Percentiles rank a stretch among this genome's conserved stretches.
phyloP scores from a whole-genome alignment of 2,888 invertebrate species.

The Pachymerium ferrugineum region DNA sequence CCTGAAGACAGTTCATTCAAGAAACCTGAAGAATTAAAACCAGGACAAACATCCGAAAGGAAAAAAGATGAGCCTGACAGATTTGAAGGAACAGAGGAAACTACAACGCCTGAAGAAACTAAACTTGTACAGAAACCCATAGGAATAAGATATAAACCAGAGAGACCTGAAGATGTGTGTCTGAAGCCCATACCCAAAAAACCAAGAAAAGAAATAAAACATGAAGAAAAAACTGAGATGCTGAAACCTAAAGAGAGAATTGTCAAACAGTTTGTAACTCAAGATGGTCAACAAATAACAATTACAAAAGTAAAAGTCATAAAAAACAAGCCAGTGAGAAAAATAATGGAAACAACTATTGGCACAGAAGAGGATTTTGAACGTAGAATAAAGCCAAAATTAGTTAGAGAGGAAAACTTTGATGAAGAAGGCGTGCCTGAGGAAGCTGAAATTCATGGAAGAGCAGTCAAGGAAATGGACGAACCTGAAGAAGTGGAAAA shows the following conservation, averaged over 20 bases:
- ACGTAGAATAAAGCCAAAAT: background rate
- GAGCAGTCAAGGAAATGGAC: background rate
- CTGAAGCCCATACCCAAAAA: too few species aligned
- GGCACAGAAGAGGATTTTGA: constrained; percentile 16
- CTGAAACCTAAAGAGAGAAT: background rate
- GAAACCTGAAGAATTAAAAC: too few species aligned
- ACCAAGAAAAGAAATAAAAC: too few species aligned
- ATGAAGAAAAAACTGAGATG: background rate
- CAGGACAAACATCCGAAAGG: too few species aligned
- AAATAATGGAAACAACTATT: background rate
- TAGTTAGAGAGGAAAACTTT: background rate
- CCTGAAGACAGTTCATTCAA: too few species aligned
- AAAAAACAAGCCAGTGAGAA: background rate
- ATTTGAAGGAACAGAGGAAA: too few species aligned
- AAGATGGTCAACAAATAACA: background rate
- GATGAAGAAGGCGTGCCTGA: background rate
- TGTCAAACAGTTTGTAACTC: background rate
- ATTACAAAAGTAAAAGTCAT: background rate
- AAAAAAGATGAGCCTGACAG: too few species aligned
- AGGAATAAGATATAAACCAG: too few species aligned
- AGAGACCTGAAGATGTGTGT: too few species aligned
- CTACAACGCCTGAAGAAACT: too few species aligned
- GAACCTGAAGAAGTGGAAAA: background rate
- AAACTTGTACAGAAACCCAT: too few species aligned
- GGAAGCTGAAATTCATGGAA: background rate